Evolutionary conservation across 2,888 invertebrate genomes (phyloP).

Genomic region (Drosophila gaucha): DNA sequence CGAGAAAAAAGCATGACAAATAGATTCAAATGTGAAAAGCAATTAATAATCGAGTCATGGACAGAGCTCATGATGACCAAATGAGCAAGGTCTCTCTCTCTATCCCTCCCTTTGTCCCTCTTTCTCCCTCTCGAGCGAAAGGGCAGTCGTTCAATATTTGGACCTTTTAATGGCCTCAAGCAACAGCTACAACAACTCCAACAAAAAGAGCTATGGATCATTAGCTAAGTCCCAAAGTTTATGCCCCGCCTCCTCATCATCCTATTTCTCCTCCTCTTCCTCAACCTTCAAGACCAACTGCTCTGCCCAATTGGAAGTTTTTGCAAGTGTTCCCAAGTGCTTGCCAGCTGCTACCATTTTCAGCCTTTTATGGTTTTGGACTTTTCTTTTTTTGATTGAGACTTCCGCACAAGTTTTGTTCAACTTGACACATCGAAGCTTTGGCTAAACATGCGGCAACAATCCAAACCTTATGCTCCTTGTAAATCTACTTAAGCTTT

Average conservation of each 20-base stretch:
- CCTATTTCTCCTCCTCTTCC: constrained; percentile 6
- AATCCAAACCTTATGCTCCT: background rate
- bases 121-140: background rate
- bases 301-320: constrained; percentile 25
- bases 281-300: constrained; percentile 13
- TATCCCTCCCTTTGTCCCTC: background rate
- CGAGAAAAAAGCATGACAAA: constrained; percentile 65
- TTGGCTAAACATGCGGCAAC: background rate
- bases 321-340: background rate
- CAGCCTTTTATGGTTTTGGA: constrained; percentile 5
- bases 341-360: constrained; percentile 41
- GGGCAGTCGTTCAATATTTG: constrained; percentile 19
- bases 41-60: constrained; percentile 75
- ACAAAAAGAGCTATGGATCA: constrained; percentile 38
- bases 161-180: constrained; percentile 15
- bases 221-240: constrained; percentile 42
- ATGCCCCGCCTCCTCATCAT: background rate
- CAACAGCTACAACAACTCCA: constrained; percentile 17
- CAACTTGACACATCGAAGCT: constrained; percentile 1
- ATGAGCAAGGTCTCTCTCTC: constrained; percentile 5
- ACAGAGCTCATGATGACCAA: constrained; percentile 34
- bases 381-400: constrained; percentile 20
- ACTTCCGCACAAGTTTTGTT: constrained; percentile 20
- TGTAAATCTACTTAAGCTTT: background rate
- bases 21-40: constrained; percentile 58